Percentiles rank a stretch among this genome's conserved stretches.
Evolutionary conservation across 1,140 invertebrate genomes (phyloP).

Genomic region (Psix sp.): DNA sequence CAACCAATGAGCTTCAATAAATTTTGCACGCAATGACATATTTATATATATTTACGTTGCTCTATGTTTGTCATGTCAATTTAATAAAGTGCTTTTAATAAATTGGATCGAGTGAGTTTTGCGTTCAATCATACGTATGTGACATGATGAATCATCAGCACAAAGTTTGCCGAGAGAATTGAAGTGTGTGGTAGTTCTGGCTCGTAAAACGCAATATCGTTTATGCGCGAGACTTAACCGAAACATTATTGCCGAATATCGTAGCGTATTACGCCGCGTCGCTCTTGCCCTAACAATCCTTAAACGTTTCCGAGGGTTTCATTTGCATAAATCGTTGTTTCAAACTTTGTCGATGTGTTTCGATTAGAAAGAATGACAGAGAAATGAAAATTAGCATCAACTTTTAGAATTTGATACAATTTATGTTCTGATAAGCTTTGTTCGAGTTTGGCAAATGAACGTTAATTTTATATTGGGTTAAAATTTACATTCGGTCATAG

Average conservation of each 20-base stretch:
- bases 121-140: conserved; percentile 48
- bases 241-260: conserved; percentile 29
- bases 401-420: conserved; percentile 14
- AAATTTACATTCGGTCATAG: conserved; percentile 20
- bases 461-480: conserved; percentile 19
- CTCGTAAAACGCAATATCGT: conserved; percentile 39
- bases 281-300: conserved; percentile 13
- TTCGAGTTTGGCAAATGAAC: conserved; percentile 25
- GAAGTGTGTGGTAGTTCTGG: conserved; percentile 38
- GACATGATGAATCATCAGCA: conserved; percentile 63
- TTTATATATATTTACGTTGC: conserved; percentile 29
- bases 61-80: conserved; percentile 64
- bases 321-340: conserved; percentile 49
- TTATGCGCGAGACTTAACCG: conserved; percentile 20
- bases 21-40: conserved; percentile 3
- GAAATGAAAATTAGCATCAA: conserved; percentile 14
- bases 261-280: conserved; percentile 8
- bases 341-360: conserved; percentile 41
- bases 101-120: conserved; percentile 57
- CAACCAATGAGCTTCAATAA: conserved; percentile 6
- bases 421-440: conserved; percentile 20
- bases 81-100: conserved; percentile 75
- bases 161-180: conserved; percentile 58
- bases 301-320: conserved; percentile 28
- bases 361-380: conserved; percentile 34